These are phyloP conservation scores for Drosophila simulans DNA, from an alignment of 1,140 invertebrate species.

Conservation along the genomic window DNA sequence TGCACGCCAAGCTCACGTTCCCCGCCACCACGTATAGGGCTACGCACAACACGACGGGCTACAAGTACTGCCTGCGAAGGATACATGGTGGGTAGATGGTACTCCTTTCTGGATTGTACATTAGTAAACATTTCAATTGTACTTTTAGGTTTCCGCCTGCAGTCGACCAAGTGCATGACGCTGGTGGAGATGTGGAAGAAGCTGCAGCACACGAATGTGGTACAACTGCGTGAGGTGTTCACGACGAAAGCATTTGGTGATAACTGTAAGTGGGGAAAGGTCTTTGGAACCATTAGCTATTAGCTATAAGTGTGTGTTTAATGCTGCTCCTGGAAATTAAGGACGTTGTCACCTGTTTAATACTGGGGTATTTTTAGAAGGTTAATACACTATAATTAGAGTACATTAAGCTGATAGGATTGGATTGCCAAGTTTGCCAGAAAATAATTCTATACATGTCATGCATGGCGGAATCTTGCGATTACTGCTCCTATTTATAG, in stretches of 20 bases:
- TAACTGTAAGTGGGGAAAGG: slow-evolving; percentile 90
- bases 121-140: not conserved
- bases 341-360: not conserved
- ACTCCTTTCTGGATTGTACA: not conserved
- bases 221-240: slow-evolving; percentile 96
- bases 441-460: not conserved
- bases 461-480: not conserved
- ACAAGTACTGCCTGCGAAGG: slow-evolving; percentile 93
- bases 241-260: slow-evolving; percentile 98
- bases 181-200: slow-evolving; percentile 97
- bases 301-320: not conserved
- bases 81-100: slow-evolving; percentile 89
- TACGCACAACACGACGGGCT: slow-evolving; percentile 94
- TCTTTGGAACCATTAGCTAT: not conserved
- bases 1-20: slow-evolving; percentile 88
- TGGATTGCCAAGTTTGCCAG: not conserved
- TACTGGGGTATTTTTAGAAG: not conserved
- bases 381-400: not conserved
- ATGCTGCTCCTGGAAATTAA: slow-evolving; percentile 15
- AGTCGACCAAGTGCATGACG: slow-evolving; percentile 93
- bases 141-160: slow-evolving; percentile 87
- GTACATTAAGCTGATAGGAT: not conserved
- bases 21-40: slow-evolving; percentile 96
- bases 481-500: not conserved
- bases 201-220: slow-evolving; percentile 96